A percentile compares a stretch with the other conserved stretches of the same genome.
phyloP scores from a whole-genome alignment of 2,888 invertebrate species.

The Leptinotarsa rubiginosa region DNA sequence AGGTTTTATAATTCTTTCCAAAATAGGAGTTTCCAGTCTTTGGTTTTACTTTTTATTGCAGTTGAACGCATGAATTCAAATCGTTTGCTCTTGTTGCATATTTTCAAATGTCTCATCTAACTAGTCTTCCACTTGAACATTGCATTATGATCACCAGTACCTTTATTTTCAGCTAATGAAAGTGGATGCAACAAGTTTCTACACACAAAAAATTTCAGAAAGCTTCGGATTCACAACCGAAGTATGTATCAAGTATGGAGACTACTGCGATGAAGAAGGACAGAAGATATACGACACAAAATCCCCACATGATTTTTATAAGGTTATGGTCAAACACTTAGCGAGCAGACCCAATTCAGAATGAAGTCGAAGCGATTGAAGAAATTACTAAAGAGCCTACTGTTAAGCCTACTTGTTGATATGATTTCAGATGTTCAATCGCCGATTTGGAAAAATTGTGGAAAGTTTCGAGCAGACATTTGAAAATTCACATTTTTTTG shows the following conservation, averaged over 20 bases:
- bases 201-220: constrained; percentile 80
- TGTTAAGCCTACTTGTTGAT: constrained; percentile 11
- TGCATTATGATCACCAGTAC: too few relatives aligned
- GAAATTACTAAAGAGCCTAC: neutral
- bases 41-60: too few relatives aligned
- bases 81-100: too few relatives aligned
- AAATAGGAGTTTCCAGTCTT: too few relatives aligned
- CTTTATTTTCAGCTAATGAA: constrained; percentile 75
- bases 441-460: neutral
- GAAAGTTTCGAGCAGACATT: neutral
- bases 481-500: constrained; percentile 18
- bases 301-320: constrained; percentile 79
- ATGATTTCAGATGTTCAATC: neutral
- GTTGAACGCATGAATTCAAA: too few relatives aligned
- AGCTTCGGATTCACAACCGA: constrained; percentile 76
- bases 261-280: constrained; percentile 74
- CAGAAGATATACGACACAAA: constrained; percentile 72
- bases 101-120: too few relatives aligned
- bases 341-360: constrained; percentile 33
- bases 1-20: too few relatives aligned
- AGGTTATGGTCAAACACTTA: constrained; percentile 70
- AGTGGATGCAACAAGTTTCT: constrained; percentile 84
- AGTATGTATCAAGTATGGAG: constrained; percentile 76
- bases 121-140: too few relatives aligned
- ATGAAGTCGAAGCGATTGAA: constrained; percentile 15